phyloP scores from a whole-genome alignment of 2,113 vertebrate genomes.

The Prietella phreatophila region DNA sequence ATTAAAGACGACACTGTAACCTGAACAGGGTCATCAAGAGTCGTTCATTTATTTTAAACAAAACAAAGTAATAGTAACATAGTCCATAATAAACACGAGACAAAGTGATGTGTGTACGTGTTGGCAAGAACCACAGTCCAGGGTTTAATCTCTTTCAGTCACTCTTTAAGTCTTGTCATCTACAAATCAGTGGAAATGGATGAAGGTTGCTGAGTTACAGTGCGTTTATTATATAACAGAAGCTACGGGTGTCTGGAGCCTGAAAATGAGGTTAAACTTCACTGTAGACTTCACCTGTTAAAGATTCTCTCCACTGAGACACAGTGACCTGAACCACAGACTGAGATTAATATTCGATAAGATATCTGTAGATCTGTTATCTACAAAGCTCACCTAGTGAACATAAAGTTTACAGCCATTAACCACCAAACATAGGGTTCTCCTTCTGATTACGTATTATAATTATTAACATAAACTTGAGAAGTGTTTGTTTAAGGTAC shows the following conservation, averaged over 20 bases:
- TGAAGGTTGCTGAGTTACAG: background rate
- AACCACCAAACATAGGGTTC: background rate
- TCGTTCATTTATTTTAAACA: background rate
- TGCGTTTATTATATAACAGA: background rate
- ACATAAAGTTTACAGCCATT: background rate
- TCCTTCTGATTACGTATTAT: background rate
- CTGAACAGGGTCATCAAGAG: background rate
- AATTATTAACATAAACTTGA: background rate
- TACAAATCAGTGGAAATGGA: background rate
- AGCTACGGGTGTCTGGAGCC: background rate
- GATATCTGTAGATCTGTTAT: background rate
- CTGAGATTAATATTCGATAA: background rate
- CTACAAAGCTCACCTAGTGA: no score
- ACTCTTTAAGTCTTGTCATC: background rate
- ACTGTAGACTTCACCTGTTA: background rate
- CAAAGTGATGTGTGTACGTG: background rate
- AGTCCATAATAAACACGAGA: background rate
- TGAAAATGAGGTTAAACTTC: background rate
- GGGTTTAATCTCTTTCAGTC: background rate
- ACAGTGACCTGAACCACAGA: background rate
- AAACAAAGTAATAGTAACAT: no score
- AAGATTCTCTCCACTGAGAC: conserved; percentile 2
- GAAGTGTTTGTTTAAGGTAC: background rate
- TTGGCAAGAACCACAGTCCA: background rate
- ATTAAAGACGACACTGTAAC: background rate